Base-by-base conservation (phyloP, 2,888 invertebrate species). In the Lymantria monacha region DNA sequence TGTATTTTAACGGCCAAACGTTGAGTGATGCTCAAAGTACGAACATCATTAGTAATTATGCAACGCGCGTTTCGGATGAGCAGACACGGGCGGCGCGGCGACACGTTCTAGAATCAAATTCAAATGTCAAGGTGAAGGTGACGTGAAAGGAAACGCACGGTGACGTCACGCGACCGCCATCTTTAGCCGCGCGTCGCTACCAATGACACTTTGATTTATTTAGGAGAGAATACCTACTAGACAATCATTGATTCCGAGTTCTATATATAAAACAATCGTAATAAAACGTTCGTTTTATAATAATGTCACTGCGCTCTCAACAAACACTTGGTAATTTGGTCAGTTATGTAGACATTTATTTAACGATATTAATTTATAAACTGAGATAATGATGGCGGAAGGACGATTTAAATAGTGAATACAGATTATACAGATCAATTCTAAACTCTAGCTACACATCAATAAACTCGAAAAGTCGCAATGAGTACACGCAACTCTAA, bases 61-160 rank as follows among this genome's bases (percentile, higher is more conserved):
- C 75, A 72, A 70, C 65, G 57, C 71, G 70, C 70, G 76, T 74
- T 72, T 69, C 72, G 74, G 77, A 75, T 72, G 78, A 76, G 76
- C 76, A 77, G 66, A 60, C 75, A 74, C 63, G n/a, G n/a, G n/a
- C n/a, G 72, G 76, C 72, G 71, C 69, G 63, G 71, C 78, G 76
- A 83, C 85, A 81, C 83, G 86, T 81, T 79, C 79, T 72, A 81
- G 76, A 82, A 83, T 84, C 87, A 84, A 83, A 85, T 80, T 79
- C 76, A 83, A 87, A 87, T 88, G 88, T 87, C 87, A 90, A 88
- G 89, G 85, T 83, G 84, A 85, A 81, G 83, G 81, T 83, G 78
- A 81, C 76, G 83, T 75, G 81, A 87, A 87, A 87, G 87, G 87
- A 86, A 85, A 80, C 81, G 83, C 81, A 79, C 72, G 65, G 72